Evolutionary conservation across 1,140 invertebrate genomes (phyloP), one percentile per base, ranked within the genome.

Genomic region (Drosophila kanapiae): DNA sequence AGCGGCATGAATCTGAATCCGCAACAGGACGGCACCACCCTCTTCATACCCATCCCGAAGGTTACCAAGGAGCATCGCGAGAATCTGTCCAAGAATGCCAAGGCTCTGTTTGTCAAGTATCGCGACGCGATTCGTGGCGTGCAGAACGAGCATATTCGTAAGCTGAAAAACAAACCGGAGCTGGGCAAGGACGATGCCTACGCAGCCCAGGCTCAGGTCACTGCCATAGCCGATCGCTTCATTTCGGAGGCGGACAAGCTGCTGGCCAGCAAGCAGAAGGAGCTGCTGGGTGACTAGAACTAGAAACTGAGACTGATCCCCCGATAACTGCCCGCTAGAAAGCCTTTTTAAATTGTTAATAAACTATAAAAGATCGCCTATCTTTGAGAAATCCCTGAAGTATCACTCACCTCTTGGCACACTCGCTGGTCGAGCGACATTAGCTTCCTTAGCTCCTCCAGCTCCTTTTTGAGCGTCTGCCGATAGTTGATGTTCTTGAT

Each of bases 1-100:
- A 97, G 97, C 72, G 97, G 97, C 53, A 95, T 99, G 94, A 98
- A 98, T 93, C 93, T 99, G 31, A 99, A 98, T 94, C 98, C 98
- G 0, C 98, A 99, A 92, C 97, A 98, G 93, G 98, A 99, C 92
- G 98, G 98, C 37, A 98, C 97, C 14, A 97, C 95, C 2, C 92
- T 99, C 47, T 98, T 96, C 93, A 94, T 99, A 59, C 96, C 97
- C 37, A 94, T 98, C 76, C 98, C 98, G 11, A 98, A 98, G 93
- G 96, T 99, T 1, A 99, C 98, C 6, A 97, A 96, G 91, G 98
- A 99, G 93, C 96, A 99, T 91, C 94, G 98, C 82, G 98, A 99
- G 94, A 94, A 94, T 48, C 94, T 99, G 47, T 95, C 96, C 0
- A 98, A 98, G 94, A 97, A 96, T 94, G 97, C 98, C 1, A 98